Conservation (phyloP, 2,113 vertebrate genomes). For the Aspidoscelis tigris region DNA sequence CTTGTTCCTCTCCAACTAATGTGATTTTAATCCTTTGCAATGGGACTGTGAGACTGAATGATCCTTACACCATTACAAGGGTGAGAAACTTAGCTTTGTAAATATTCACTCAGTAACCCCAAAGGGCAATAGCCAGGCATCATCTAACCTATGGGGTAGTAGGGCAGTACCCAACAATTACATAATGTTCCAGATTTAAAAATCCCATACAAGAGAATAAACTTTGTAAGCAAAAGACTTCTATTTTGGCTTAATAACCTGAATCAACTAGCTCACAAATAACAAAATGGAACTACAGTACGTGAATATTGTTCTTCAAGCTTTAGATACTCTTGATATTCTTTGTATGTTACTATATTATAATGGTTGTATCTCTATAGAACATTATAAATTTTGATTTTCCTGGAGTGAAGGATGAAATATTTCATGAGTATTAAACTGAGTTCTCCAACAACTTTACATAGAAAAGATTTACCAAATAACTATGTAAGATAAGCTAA, state of each 20-base stretch:
- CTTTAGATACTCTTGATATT: conserved; percentile 1
- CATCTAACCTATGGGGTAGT: no score
- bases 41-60: background rate
- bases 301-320: conserved; percentile 7
- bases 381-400: conserved; percentile 25
- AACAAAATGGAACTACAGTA: conserved; percentile 4
- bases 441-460: conserved; percentile 7
- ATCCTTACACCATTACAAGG: background rate
- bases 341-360: conserved; percentile 27
- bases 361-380: background rate
- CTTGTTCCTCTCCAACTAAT: background rate
- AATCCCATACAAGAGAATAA: no score
- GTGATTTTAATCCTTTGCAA: no score
- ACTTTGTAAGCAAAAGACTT: no score
- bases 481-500: conserved; percentile 24
- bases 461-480: conserved; percentile 16
- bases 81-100: background rate
- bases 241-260: conserved; percentile 2
- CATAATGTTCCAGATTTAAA: no score
- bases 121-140: background rate
- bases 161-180: no score
- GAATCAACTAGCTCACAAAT: conserved; percentile 8
- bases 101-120: background rate
- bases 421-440: background rate
- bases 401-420: background rate